These are phyloP conservation scores for Hylia prasina DNA, from an alignment of 2,113 vertebrate genomes.

Conservation along the genomic window DNA sequence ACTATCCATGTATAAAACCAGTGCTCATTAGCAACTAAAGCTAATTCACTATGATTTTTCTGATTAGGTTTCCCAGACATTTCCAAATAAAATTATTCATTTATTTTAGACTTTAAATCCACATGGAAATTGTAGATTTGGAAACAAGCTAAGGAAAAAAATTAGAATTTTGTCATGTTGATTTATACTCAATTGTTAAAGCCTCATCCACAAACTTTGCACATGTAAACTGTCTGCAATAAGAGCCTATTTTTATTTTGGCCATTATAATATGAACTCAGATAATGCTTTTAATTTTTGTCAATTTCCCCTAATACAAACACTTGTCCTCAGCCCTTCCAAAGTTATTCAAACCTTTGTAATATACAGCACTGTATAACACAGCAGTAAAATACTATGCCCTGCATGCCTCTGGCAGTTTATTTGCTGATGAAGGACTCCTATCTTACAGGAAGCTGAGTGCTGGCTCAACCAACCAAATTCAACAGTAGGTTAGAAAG, in stretches of 20 bases:
- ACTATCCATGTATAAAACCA: background rate
- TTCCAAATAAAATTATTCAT: background rate
- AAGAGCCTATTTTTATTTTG: background rate
- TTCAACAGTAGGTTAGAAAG: background rate
- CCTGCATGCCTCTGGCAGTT: background rate
- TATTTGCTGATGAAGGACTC: background rate
- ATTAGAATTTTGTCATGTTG: background rate
- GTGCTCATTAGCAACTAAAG: background rate
- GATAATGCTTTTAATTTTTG: background rate
- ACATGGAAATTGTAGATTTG: background rate
- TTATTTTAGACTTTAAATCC: background rate
- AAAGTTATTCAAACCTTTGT: background rate
- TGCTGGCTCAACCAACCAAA: background rate
- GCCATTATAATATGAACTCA: background rate
- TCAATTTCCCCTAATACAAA: background rate
- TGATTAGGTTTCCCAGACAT: background rate
- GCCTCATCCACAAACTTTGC: background rate
- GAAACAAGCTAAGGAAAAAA: background rate
- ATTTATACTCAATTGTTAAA: background rate
- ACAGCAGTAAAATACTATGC: background rate
- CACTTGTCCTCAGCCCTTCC: background rate
- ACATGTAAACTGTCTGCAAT: background rate
- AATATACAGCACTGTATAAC: background rate
- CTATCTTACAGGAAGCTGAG: background rate
- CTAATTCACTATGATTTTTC: background rate